Evolutionary conservation across 1,140 invertebrate species (phyloP), one percentile per base, ranked within the genome.

Genomic region (Drosophila dunni): DNA sequence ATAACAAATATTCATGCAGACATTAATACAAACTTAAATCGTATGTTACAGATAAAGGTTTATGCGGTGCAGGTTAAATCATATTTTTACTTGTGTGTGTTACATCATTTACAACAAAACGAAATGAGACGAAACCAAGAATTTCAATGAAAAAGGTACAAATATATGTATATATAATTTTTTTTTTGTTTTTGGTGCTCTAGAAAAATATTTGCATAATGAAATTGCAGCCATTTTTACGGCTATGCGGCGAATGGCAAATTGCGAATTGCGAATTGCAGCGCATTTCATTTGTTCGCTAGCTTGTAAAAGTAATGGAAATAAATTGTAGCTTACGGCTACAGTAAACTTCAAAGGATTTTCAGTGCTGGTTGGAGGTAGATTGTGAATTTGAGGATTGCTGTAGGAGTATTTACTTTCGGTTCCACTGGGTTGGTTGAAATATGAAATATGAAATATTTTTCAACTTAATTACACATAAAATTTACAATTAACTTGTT

Each of bases 171-270:
- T 29, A 29, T 29, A 29, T 29, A 29, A 20, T 20, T 2, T 20
- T 29, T 29, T 29, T 29, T 29, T 29, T 4, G 1, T 29, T 75
- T 66, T 20, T 62, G 40, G 73, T 78, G 73, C 76, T 71, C 53
- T 36, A 72, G 54, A 57, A 78, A 78, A 71, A 58, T 57, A 78
- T 75, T 75, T 76, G 61, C 73, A 75, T 78, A 75, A 62, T 65
- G 60, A 78, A 77, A 77, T 62, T 44, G 63, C 58, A 68, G 58
- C 38, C 33, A 29, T 50, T 63, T 29, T 67, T 24, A 50, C 34
- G 46, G 45, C 33, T 50, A 62, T 62, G 60, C 45, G 60, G 61
- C 44, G n/a, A 29, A 29, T 17, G 48, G 62, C 48, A 46, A 29
- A 48, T 42, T 4, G 58, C 40, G 7, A 34, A 40, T 56, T 57